Conservation (phyloP, 1,140 invertebrate genomes). For the Rhynchophorus ferrugineus region DNA sequence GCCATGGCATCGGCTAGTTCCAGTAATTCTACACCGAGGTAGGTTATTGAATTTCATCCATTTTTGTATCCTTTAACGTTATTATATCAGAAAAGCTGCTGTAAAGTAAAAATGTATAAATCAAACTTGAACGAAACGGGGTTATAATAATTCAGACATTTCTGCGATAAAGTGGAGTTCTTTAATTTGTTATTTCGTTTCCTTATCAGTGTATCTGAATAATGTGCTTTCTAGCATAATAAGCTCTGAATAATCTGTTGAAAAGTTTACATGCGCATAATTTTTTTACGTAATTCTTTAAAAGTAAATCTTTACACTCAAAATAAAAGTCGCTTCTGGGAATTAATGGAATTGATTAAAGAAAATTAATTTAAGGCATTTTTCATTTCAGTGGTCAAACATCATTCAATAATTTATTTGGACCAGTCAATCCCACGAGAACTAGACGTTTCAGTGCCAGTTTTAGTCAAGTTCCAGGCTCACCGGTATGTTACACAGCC, state of each 20-base stretch:
- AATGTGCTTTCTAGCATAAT: background rate
- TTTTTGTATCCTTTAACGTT: slow-evolving; percentile 5
- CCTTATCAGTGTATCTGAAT: background rate
- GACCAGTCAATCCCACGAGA: slow-evolving; percentile 47
- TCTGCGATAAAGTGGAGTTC: no score
- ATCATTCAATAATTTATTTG: slow-evolving; percentile 50
- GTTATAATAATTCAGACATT: no score
- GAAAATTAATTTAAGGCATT: no score
- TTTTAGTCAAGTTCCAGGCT: slow-evolving; percentile 58
- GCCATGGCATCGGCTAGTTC: slow-evolving; percentile 44
- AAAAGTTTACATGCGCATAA: background rate
- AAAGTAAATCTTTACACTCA: background rate
- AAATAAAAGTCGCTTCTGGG: no score
- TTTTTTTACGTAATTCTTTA: background rate
- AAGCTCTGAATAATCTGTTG: background rate
- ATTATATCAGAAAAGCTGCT: no score
- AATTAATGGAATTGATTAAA: no score
- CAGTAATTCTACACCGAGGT: slow-evolving; percentile 43
- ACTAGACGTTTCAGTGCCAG: slow-evolving; percentile 76
- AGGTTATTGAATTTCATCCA: no score
- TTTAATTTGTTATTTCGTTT: background rate
- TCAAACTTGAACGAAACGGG: no score
- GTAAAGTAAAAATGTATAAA: no score
- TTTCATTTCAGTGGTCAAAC: slow-evolving; percentile 32
- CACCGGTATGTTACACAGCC: slow-evolving; percentile 42